Conservation (phyloP, 1,140 invertebrate genomes). For the Bursaphelenchus mucronatus region DNA sequence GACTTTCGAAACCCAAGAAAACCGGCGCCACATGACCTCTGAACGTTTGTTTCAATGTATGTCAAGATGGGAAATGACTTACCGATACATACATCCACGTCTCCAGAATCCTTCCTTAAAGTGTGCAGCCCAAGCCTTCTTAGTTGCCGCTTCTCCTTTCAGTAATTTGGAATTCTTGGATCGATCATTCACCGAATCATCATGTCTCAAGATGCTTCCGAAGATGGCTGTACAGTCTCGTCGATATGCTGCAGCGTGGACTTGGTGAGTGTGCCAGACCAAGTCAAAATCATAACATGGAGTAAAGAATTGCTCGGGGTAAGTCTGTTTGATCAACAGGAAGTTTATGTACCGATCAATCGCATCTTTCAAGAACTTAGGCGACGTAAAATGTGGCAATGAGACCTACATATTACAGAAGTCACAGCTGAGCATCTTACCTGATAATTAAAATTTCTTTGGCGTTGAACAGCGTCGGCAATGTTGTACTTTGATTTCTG, state of each 20-base stretch:
- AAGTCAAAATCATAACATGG: constrained; percentile 65
- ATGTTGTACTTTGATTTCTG: constrained; percentile 61
- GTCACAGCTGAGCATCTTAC: constrained; percentile 57
- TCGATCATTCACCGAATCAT: constrained; percentile 63
- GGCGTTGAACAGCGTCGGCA: constrained; percentile 61
- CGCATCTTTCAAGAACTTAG: constrained; percentile 61
- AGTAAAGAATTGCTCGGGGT: constrained; percentile 62
- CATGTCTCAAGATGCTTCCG: constrained; percentile 61
- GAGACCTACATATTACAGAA: constrained; percentile 62
- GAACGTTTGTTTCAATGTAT: constrained; percentile 22
- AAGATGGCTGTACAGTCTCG: constrained; percentile 62
- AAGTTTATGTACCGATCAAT: constrained; percentile 63
- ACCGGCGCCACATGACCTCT: constrained; percentile 59
- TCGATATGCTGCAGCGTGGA: constrained; percentile 62
- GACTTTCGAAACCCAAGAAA: constrained; percentile 57
- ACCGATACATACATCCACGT: constrained; percentile 58
- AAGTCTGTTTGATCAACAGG: constrained; percentile 62
- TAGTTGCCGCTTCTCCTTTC: constrained; percentile 54
- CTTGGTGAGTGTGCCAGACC: constrained; percentile 65
- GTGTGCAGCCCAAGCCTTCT: constrained; percentile 54
- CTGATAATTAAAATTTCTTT: constrained; percentile 62
- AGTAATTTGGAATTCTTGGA: constrained; percentile 61
- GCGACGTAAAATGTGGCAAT: constrained; percentile 63
- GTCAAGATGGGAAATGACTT: constrained; percentile 13
- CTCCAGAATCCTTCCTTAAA: constrained; percentile 60